Evolutionary conservation across 1,140 invertebrate genomes (phyloP).

Genomic region (Papilio xuthus): DNA sequence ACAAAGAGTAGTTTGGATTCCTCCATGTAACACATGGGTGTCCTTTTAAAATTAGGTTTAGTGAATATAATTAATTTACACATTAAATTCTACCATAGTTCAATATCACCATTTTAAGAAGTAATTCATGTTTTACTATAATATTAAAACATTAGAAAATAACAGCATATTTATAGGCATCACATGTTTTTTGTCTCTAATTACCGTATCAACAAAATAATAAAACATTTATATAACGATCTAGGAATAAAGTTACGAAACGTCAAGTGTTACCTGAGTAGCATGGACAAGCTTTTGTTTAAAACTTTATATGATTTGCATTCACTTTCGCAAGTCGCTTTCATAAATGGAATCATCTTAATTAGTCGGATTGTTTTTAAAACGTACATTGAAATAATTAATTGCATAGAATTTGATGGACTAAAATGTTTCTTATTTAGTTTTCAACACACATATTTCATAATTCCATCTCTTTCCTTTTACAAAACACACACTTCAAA

Average conservation of each 20-base stretch:
- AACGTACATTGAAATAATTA: constrained; percentile 3
- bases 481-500: neutral
- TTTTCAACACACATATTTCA: neutral
- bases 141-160: neutral
- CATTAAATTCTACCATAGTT: too few relatives aligned
- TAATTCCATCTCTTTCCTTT: neutral
- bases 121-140: too few relatives aligned
- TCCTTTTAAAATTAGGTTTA: too few relatives aligned
- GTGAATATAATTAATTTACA: too few relatives aligned
- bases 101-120: too few relatives aligned
- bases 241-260: constrained; percentile 19
- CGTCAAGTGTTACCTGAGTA: constrained; percentile 7
- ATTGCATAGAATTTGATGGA: neutral
- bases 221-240: constrained; percentile 5
- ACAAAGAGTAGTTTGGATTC: too few relatives aligned
- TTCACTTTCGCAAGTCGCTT: constrained; percentile 20
- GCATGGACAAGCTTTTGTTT: constrained; percentile 7
- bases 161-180: neutral
- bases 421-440: neutral
- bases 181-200: neutral
- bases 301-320: constrained; percentile 9
- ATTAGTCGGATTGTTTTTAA: constrained; percentile 18
- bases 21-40: too few relatives aligned
- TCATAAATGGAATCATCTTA: constrained; percentile 17
- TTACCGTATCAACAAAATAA: neutral